Conservation (phyloP, 2,888 invertebrate species). For the Hirtodrosophila alboralis region DNA sequence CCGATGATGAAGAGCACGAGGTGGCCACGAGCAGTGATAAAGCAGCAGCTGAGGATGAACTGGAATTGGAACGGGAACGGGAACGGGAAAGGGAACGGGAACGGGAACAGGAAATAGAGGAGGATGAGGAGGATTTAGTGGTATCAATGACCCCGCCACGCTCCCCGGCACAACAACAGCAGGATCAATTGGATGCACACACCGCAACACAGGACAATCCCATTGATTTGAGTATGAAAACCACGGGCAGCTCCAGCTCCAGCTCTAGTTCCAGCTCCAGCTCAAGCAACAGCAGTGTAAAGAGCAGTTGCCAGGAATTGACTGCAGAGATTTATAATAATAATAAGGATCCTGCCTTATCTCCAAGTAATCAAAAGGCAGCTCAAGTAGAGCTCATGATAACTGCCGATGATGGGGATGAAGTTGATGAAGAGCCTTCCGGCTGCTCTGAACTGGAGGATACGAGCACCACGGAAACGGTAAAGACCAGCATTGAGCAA, state of each 20-base stretch:
- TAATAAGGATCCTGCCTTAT: constrained; percentile 19
- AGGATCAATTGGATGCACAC: constrained; percentile 70
- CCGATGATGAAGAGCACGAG: constrained; percentile 52
- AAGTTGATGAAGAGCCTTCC: constrained; percentile 7
- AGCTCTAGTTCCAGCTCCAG: constrained; percentile 53
- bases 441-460: constrained; percentile 40
- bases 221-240: constrained; percentile 91
- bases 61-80: too few species aligned
- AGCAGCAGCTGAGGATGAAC: constrained; percentile 26
- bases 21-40: constrained; percentile 22
- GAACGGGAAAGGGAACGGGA: too few species aligned
- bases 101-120: constrained; percentile 77
- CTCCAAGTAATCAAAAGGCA: constrained; percentile 4
- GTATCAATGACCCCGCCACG: constrained; percentile 86
- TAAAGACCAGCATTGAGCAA: constrained; percentile 50
- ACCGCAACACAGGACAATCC: constrained; percentile 87
- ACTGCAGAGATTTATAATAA: constrained; percentile 66
- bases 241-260: constrained; percentile 85
- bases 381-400: neutral
- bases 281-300: constrained; percentile 41
- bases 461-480: constrained; percentile 40
- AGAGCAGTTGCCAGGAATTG: constrained; percentile 69
- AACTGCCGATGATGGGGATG: neutral
- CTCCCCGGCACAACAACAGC: constrained; percentile 84
- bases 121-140: constrained; percentile 84